Evolutionary conservation across 2,113 vertebrate genomes (phyloP).

Genomic region (Myrmecophaga tridactyla): DNA sequence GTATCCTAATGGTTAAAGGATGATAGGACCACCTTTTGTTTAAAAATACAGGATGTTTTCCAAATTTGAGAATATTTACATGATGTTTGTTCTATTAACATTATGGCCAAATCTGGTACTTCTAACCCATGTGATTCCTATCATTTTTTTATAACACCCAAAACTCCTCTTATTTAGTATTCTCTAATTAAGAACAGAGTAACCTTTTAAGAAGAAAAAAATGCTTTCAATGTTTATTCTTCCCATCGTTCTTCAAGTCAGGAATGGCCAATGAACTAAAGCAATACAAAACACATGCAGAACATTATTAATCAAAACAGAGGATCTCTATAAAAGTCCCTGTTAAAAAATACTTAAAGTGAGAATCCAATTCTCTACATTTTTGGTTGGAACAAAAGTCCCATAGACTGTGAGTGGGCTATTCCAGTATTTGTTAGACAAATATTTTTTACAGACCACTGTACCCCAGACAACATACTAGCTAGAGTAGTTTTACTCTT

Average conservation of each 20-base stretch:
- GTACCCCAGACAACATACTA: not conserved
- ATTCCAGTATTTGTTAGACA: not conserved
- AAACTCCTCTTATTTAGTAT: constrained; percentile 38
- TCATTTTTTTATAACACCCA: constrained; percentile 38
- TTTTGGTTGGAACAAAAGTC: constrained; percentile 22
- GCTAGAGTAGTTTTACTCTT: not conserved
- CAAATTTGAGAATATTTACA: constrained; percentile 22
- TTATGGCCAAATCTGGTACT: not conserved
- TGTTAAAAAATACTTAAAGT: constrained; percentile 26
- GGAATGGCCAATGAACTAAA: constrained; percentile 35
- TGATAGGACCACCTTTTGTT: not conserved
- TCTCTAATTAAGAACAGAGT: constrained; percentile 57
- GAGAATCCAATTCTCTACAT: not conserved
- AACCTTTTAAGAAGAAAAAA: constrained; percentile 57
- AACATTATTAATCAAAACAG: constrained; percentile 23
- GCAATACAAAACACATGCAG: constrained; percentile 49
- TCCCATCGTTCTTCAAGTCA: constrained; percentile 40
- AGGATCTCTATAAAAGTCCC: constrained; percentile 19
- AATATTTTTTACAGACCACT: not conserved
- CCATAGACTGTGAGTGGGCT: not conserved
- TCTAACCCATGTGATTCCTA: constrained; percentile 21
- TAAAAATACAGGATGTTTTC: not conserved
- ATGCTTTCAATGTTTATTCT: constrained; percentile 50
- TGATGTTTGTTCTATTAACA: constrained; percentile 45
- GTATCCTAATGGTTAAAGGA: not conserved